Percentiles rank a stretch among this genome's conserved stretches.
Evolutionary conservation across 2,888 invertebrate species (phyloP).

Genomic region (Bellardia bayeri): DNA sequence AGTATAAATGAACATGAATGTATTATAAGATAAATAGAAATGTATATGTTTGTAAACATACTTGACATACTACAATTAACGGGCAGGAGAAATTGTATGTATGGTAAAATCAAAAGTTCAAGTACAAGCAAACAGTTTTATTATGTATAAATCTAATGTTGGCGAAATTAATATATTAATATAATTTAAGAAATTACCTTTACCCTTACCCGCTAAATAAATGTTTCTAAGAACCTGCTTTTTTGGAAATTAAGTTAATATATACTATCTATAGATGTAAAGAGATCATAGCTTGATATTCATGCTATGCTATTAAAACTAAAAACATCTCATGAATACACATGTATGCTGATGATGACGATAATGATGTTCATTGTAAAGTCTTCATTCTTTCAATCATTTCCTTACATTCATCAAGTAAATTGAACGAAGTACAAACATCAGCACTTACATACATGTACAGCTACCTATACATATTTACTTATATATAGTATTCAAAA

Average conservation of each 20-base stretch:
- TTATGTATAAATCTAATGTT: too few species aligned
- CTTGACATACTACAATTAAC: neutral
- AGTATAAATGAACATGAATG: constrained; percentile 7
- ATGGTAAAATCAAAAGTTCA: too few species aligned
- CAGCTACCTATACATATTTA: neutral
- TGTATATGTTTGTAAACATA: neutral
- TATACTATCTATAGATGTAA: neutral
- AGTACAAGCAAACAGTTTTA: too few species aligned
- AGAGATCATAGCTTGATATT: constrained; percentile 28
- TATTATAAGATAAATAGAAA: neutral
- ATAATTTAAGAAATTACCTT: neutral
- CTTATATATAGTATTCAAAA: neutral
- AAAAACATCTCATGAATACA: constrained; percentile 20
- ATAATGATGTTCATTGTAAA: constrained; percentile 13
- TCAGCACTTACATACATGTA: neutral
- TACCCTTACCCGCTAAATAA: neutral
- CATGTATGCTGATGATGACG: neutral
- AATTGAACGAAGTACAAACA: neutral
- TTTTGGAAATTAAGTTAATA: constrained; percentile 25
- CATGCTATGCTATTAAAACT: too few species aligned
- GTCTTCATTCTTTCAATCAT: constrained; percentile 6
- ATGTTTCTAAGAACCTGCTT: neutral
- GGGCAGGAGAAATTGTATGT: neutral
- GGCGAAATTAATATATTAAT: too few species aligned
- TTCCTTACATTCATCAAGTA: constrained; percentile 8